phyloP scores from a whole-genome alignment of 2,113 vertebrate genomes.

The Perca schrenkii region DNA sequence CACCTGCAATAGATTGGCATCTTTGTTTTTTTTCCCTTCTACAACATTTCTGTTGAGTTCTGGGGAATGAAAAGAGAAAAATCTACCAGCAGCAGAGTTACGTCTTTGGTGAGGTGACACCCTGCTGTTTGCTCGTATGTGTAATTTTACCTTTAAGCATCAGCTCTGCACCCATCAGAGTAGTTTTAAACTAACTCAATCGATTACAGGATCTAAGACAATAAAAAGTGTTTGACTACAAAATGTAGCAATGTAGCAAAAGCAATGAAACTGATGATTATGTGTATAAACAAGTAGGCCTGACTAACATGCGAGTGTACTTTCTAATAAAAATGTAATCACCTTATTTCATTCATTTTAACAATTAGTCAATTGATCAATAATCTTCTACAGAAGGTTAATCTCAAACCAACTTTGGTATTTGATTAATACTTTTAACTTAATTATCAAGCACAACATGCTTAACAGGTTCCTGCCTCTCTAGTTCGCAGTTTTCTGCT shows the following conservation, averaged over 20 bases:
- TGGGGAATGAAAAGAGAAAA: slow-evolving; percentile 4
- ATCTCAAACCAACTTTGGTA: background rate
- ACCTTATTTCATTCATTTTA: background rate
- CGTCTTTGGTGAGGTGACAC: background rate
- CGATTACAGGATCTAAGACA: too few relatives aligned
- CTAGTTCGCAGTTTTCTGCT: background rate
- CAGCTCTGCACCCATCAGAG: background rate
- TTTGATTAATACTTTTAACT: background rate
- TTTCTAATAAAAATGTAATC: background rate
- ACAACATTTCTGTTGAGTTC: slow-evolving; percentile 33
- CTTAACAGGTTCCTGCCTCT: background rate
- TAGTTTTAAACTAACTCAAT: background rate
- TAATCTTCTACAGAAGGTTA: background rate
- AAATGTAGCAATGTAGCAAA: too few relatives aligned
- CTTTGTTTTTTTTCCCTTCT: background rate
- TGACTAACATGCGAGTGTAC: too few relatives aligned
- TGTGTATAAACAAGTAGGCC: too few relatives aligned
- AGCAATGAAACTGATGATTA: too few relatives aligned
- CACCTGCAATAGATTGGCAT: slow-evolving; percentile 58
- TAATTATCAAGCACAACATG: background rate
- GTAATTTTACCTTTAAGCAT: background rate
- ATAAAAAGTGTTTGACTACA: too few relatives aligned
- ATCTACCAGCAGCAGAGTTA: background rate
- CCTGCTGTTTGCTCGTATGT: background rate
- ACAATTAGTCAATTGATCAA: background rate